These are phyloP conservation scores for Sarcophaga bullata DNA, from an alignment of 1,140 invertebrate genomes.

Conservation along the genomic window DNA sequence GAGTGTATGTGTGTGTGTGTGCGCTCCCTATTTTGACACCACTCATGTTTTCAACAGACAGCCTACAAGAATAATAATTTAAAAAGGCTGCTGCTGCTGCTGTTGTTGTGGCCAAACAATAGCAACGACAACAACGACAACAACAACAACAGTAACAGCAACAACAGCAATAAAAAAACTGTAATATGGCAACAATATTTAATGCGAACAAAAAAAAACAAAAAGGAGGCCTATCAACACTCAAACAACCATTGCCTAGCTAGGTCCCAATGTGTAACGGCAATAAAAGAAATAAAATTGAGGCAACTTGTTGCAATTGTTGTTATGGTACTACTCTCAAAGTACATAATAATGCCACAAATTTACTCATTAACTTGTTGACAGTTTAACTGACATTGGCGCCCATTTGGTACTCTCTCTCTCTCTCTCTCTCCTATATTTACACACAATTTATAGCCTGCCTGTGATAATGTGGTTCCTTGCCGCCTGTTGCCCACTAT, in stretches of 20 bases:
- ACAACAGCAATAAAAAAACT: slow-evolving; percentile 1
- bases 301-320: neutral
- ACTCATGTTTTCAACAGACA: slow-evolving; percentile 38
- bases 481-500: neutral
- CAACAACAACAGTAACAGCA: too few relatives aligned
- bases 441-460: neutral
- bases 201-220: neutral
- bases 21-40: slow-evolving; percentile 39
- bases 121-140: neutral
- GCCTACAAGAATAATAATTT: slow-evolving; percentile 33
- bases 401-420: neutral
- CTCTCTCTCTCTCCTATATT: slow-evolving; percentile 7
- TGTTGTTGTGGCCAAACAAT: neutral
- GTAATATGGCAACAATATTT: neutral
- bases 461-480: neutral
- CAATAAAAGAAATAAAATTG: too few relatives aligned
- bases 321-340: neutral
- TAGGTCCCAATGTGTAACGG: too few relatives aligned
- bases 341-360: slow-evolving; percentile 32
- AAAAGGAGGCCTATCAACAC: neutral
- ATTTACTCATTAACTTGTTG: slow-evolving; percentile 41
- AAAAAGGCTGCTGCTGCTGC: slow-evolving; percentile 25
- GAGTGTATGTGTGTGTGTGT: neutral
- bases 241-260: too few relatives aligned
- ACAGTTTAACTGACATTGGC: slow-evolving; percentile 41